These are phyloP conservation scores for Brachystomella parvula DNA, from an alignment of 1,140 invertebrate species.

Conservation along the genomic window DNA sequence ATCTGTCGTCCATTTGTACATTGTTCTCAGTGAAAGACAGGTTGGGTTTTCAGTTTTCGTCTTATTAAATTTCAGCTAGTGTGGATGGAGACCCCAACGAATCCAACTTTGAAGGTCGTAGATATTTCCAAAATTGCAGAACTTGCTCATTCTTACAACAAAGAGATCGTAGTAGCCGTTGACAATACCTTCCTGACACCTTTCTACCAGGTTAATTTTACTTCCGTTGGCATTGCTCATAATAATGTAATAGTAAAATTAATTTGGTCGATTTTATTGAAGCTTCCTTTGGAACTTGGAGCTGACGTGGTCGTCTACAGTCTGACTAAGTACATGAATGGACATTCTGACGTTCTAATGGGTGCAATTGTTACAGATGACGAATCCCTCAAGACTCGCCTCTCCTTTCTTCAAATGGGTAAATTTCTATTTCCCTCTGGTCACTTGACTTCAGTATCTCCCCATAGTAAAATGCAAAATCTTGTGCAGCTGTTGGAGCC, in stretches of 20 bases:
- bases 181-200: constrained; percentile 63
- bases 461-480: constrained; percentile 35
- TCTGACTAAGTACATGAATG: constrained; percentile 72
- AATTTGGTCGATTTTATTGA: constrained; percentile 35
- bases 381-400: constrained; percentile 59
- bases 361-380: constrained; percentile 71
- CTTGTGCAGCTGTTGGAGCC: constrained; percentile 66
- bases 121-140: constrained; percentile 73
- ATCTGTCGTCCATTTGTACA: background rate
- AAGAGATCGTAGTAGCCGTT: constrained; percentile 75
- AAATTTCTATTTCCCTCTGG: constrained; percentile 40
- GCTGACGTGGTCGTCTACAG: constrained; percentile 91
- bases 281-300: constrained; percentile 79
- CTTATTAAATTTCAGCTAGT: constrained; percentile 57
- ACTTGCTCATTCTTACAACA: constrained; percentile 50
- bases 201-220: constrained; percentile 6
- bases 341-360: constrained; percentile 96
- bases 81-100: constrained; percentile 97
- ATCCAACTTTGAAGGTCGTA: constrained; percentile 83
- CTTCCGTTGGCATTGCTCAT: no score
- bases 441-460: background rate
- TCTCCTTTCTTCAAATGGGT: constrained; percentile 88
- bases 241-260: no score
- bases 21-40: no score
- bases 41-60: no score